Percentiles rank a stretch among this genome's conserved stretches.
phyloP scores from a whole-genome alignment of 2,113 vertebrate genomes.

The Tapirus terrestris region DNA sequence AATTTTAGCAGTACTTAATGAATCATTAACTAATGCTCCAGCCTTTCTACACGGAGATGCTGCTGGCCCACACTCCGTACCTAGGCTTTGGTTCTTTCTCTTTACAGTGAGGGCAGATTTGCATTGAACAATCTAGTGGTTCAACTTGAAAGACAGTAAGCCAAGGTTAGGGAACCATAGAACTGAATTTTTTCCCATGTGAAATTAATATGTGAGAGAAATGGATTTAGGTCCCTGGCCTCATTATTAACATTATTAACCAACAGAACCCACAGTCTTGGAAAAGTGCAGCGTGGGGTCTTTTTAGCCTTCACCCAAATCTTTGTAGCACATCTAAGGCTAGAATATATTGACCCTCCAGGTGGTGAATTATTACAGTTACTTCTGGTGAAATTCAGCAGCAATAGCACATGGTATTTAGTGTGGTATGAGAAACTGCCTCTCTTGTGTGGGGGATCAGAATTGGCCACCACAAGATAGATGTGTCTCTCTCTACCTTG shows the following conservation, averaged over 20 bases:
- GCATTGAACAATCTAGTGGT: not conserved
- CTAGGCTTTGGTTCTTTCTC: not conserved
- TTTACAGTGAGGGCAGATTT: not conserved
- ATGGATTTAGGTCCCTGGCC: not conserved
- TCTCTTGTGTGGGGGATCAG: not conserved
- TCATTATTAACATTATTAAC: not conserved
- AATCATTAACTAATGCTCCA: not conserved
- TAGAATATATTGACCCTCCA: not conserved
- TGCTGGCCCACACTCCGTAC: not conserved
- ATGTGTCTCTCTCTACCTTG: too few relatives aligned
- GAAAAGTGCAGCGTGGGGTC: not conserved
- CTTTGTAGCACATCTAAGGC: not conserved
- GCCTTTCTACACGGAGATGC: not conserved
- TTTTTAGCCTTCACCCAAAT: not conserved
- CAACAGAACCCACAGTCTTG: not conserved
- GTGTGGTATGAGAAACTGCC: not conserved
- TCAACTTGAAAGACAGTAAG: not conserved
- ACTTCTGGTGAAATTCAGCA: not conserved
- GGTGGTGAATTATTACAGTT: not conserved
- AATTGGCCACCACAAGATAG: too few relatives aligned
- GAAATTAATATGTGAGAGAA: constrained; percentile 2
- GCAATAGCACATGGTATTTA: not conserved
- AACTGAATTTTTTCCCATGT: not conserved
- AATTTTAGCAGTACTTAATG: not conserved
- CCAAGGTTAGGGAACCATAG: not conserved